Conservation (phyloP, 2,113 vertebrate species). For the Melanostigma gelatinosum region DNA sequence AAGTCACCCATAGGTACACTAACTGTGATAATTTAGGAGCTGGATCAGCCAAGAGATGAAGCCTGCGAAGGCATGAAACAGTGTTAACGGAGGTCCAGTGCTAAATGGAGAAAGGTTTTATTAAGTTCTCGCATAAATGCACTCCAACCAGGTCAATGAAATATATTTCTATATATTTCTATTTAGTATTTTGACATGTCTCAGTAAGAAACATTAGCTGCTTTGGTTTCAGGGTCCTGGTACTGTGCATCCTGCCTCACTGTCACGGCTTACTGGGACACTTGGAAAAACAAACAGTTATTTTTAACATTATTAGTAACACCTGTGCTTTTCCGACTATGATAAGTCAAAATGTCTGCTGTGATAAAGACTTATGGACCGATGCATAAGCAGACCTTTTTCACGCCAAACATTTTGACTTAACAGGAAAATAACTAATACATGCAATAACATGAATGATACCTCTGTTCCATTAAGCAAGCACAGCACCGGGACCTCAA, state of each 20-base stretch:
- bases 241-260: background rate
- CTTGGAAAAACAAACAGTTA: background rate
- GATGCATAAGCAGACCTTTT: background rate
- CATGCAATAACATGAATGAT: background rate
- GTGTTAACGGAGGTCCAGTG: background rate
- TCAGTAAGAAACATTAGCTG: background rate
- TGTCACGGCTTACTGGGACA: background rate
- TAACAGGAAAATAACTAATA: background rate
- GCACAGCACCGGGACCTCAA: background rate
- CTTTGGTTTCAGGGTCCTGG: background rate
- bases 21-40: background rate
- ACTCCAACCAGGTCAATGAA: background rate
- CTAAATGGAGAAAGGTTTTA: background rate
- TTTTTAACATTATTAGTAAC: background rate
- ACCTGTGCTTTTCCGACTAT: slow-evolving; percentile 2
- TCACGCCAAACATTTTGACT: background rate
- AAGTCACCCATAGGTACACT: slow-evolving; percentile 7
- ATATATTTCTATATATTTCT: background rate
- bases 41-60: background rate
- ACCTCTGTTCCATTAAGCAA: background rate
- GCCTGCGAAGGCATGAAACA: background rate
- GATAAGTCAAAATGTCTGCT: background rate
- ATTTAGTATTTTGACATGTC: background rate
- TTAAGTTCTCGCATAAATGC: background rate
- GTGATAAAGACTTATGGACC: background rate